Percentiles rank a stretch among this genome's conserved stretches.
Conservation (phyloP, 2,113 vertebrate species). For the Calidris pugnax region DNA sequence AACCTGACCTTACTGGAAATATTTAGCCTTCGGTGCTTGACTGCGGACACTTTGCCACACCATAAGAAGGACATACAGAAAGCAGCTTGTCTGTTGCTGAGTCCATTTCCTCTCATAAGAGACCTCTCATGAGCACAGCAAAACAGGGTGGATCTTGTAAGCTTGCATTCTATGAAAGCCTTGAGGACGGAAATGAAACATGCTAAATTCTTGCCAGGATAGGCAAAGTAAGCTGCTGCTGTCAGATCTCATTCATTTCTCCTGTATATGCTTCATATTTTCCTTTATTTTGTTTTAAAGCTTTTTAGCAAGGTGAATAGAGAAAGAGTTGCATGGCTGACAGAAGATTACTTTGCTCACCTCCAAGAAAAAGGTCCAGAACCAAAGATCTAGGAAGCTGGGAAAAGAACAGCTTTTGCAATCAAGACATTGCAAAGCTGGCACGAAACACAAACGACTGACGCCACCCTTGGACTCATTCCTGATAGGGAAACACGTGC, state of each 20-base stretch:
- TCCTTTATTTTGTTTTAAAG: not conserved
- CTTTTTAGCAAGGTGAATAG: not conserved
- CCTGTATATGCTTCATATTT: not conserved
- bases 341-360: not conserved
- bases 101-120: not conserved
- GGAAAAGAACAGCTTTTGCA: not conserved
- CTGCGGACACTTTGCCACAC: not conserved
- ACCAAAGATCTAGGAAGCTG: not conserved
- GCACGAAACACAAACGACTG: not conserved
- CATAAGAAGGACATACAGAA: not conserved
- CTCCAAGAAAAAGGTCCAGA: not conserved
- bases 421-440: not conserved
- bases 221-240: not conserved
- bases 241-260: not conserved
- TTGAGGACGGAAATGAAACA: not conserved
- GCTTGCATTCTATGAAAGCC: too few relatives aligned
- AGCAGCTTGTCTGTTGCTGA: not conserved
- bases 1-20: not conserved
- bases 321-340: not conserved
- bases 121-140: not conserved
- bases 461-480: not conserved
- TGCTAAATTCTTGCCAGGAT: not conserved
- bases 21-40: not conserved
- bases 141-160: not conserved
- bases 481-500: not conserved